These are phyloP conservation scores for Azorinus chamasolen DNA, from an alignment of 2,888 invertebrate species.

Conservation along the genomic window DNA sequence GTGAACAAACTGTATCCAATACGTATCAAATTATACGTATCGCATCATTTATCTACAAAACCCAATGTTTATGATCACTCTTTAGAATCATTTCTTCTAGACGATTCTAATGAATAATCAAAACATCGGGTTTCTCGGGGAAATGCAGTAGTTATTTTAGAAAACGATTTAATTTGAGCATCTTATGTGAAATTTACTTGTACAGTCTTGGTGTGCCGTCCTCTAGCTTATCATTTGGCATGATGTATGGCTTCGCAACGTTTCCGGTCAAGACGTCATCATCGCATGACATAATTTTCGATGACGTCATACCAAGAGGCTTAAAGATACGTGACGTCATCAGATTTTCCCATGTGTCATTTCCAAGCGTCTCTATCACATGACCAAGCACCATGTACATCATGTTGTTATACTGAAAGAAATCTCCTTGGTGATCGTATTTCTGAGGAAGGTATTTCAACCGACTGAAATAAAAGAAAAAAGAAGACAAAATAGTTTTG, in stretches of 20 bases:
- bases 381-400: constrained; percentile 62
- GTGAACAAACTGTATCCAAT: too few species aligned
- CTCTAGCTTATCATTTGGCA: constrained; percentile 27
- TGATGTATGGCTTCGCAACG: constrained; percentile 63
- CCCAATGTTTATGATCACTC: too few species aligned
- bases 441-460: constrained; percentile 34
- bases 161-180: too few species aligned
- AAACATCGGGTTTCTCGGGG: too few species aligned
- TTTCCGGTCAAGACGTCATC: constrained; percentile 10
- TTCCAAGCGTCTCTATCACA: constrained; percentile 58
- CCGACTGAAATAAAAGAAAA: constrained; percentile 19
- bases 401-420: constrained; percentile 68
- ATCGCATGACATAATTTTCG: constrained; percentile 22
- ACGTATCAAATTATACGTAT: too few species aligned
- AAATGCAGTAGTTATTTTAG: too few species aligned
- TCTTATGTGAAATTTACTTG: not conserved
- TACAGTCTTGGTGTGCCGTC: not conserved
- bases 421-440: not conserved
- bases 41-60: too few species aligned
- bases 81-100: too few species aligned
- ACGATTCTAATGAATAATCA: too few species aligned
- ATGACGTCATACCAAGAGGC: constrained; percentile 59
- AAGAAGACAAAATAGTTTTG: not conserved
- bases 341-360: constrained; percentile 61
- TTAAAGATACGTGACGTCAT: constrained; percentile 49